Base-by-base conservation (phyloP, 1,140 invertebrate species). In the Saccostrea echinata region DNA sequence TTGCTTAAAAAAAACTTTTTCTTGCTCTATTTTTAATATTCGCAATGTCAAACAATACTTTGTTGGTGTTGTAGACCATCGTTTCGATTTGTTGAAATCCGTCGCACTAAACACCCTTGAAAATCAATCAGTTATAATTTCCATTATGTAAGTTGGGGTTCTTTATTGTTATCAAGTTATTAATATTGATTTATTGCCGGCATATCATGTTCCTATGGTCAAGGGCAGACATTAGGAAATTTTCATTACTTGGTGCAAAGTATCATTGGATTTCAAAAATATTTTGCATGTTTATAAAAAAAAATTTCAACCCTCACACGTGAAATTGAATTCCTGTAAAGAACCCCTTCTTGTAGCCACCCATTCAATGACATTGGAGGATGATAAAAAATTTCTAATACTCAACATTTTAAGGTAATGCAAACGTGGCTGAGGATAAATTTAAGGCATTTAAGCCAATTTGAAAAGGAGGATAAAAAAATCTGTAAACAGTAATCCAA, bases 131-230 rank as follows among this genome's bases (percentile, higher is more conserved):
- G 68, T 76, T 13, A 0, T 13, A 30, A 76, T 27, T 76, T 76
- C 27, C 27, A 21, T 12, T 30, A 71, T n/a, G 27, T 2, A 71
- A 33, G n/a, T 71, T 71, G 24, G 64, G 24, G 30, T 24, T 12
- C 27, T 76, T 76, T 76, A 76, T 30, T 76, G 68, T 76, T 76
- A 76, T 76, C 27, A 76, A 76, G 13, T 76, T 76, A 76, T 76
- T 76, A 76, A 76, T 76, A 76, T 76, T 76, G 68, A 76, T 76
- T 76, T 13, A 33, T 76, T 76, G 30, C 27, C 68, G 9, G 33
- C 24, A 76, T 30, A 76, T 12, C 13, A 76, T 27, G 13, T 30
- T 76, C 30, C 24, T 1, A 6, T 24, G 24, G 24, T 9, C 21
- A n/a, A 64, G 57, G 24, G 21, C 21, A 76, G 13, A 61, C 24